phyloP scores from a whole-genome alignment of 37 sponge, comb jelly and placozoan genomes.

The Hormiphora californensis region DNA sequence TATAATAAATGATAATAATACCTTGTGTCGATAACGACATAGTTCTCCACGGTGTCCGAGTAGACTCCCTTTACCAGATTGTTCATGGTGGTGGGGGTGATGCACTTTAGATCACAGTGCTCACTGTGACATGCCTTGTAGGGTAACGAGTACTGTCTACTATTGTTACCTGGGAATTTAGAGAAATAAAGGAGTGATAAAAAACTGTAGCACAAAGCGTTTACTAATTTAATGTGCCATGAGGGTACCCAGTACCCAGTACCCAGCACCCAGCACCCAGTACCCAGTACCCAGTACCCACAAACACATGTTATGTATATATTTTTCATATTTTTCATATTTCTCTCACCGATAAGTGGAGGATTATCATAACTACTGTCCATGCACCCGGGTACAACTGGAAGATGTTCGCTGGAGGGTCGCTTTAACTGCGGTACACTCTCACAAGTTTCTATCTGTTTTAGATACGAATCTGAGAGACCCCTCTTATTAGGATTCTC shows the following conservation, averaged over 20 bases:
- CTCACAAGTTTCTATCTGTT: background rate
- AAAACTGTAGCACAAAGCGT: too few relatives aligned
- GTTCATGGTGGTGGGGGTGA: constrained; percentile 66
- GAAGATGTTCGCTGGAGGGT: constrained; percentile 8
- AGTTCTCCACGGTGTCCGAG: constrained; percentile 59
- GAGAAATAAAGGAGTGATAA: too few relatives aligned
- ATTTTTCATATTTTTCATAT: too few relatives aligned
- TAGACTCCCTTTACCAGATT: constrained; percentile 65
- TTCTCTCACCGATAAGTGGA: background rate
- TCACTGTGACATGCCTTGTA: background rate
- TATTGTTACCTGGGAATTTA: constrained; percentile 27
- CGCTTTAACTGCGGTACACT: background rate
- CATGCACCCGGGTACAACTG: constrained; percentile 23
- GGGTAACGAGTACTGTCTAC: background rate
- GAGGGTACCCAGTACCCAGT: too few relatives aligned
- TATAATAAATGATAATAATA: too few relatives aligned
- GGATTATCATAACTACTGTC: background rate
- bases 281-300: too few relatives aligned
- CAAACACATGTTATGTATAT: too few relatives aligned
- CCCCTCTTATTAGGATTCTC: background rate
- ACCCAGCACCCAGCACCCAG: too few relatives aligned
- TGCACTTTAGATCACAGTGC: constrained; percentile 65
- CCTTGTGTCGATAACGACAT: constrained; percentile 65
- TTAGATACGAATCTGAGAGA: constrained; percentile 21
- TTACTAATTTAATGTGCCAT: too few relatives aligned